Base-by-base conservation (phyloP, 2,888 invertebrate species). In the Nomada goodeniana region DNA sequence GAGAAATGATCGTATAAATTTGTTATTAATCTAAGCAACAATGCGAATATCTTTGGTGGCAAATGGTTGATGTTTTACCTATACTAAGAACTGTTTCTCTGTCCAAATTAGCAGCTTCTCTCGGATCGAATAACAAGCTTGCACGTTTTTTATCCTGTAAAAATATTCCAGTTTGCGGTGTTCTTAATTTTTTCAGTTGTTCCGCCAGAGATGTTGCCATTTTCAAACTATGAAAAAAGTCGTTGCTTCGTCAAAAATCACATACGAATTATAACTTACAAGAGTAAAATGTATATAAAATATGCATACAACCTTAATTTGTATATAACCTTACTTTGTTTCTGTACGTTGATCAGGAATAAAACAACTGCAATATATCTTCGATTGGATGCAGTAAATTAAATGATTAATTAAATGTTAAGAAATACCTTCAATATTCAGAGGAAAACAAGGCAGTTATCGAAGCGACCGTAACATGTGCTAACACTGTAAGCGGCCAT, bases 71-170 rank as follows among this genome's bases (percentile, higher is more conserved):
- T 60, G 47, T 65, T 89, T 89, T 93, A 94, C 98, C 99, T 70
- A 99, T 96, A 91, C 98, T 97, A 93, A 96, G 98, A 87, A 98
- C 96, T 0, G 97, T 97, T 85, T 98, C 97, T 68, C 96, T 96
- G 90, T 98, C 97, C 89, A 98, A 96, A 59, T 96, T 95, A 0
- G 98, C 98, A 0, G 99, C 99, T 94, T 98, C 98, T 91, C 97
- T 97, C 0, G 97, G 96, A 90, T 98, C 97, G 93, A 99, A 99
- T 1, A 99, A 94, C 86, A 99, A 95, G 0, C 99, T 99, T 15
- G 96, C 95, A 64, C 96, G 95, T 89, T 96, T 96, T 88, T 96
- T 96, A 75, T 96, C 95, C 90, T 96, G 96, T 69, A 95, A 94
- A 50, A 97, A 94, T 5, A 96, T 92, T 2, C 95, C 93, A 0